Conservation (phyloP, 2,113 vertebrate genomes). For the Muntiacus reevesi region DNA sequence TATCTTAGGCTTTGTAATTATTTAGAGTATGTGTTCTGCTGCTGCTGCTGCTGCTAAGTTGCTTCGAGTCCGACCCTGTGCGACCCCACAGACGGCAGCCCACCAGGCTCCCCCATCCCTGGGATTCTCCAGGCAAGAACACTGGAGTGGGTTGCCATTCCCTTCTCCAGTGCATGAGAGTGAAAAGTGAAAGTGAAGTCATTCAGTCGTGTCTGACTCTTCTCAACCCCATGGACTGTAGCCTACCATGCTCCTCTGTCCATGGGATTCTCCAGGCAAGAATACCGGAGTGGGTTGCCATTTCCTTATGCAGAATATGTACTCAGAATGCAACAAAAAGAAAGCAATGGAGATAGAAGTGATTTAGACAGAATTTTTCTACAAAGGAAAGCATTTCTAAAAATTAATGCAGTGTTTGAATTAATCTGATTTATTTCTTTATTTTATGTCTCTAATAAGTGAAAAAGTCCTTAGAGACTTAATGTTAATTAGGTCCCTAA, state of each 20-base stretch:
- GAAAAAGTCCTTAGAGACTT: background rate
- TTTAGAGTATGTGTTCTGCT: background rate
- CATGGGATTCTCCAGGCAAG: background rate
- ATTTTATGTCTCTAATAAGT: background rate
- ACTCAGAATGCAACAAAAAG: background rate
- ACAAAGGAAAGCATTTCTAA: background rate
- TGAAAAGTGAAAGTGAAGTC: background rate
- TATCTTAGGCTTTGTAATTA: background rate
- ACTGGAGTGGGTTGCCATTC: background rate
- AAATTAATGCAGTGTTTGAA: background rate
- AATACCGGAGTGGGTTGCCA: background rate
- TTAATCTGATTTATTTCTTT: background rate
- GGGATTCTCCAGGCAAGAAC: background rate
- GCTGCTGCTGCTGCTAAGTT: background rate
- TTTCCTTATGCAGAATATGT: background rate
- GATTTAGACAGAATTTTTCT: background rate
- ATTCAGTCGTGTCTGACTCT: accelerated
- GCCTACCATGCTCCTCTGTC: background rate
- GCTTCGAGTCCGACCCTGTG: accelerated
- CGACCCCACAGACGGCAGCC: background rate
- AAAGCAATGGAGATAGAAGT: background rate
- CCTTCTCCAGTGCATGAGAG: background rate
- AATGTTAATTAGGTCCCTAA: background rate
- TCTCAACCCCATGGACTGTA: background rate
- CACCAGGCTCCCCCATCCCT: background rate